Base-by-base conservation (phyloP, 2,888 invertebrate genomes). In the Prenolepis imparis region DNA sequence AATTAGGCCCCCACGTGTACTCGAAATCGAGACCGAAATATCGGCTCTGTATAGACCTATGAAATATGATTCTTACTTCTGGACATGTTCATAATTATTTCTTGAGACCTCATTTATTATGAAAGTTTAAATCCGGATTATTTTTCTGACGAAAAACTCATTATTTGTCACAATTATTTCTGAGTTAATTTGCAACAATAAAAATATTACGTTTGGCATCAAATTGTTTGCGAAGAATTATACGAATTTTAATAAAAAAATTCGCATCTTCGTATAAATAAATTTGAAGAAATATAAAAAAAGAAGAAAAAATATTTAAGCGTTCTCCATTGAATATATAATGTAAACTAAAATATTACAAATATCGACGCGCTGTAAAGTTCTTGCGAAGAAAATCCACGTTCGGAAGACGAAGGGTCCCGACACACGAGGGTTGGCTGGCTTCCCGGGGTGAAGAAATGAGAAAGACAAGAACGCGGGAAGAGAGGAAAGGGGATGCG, bases 1-100 rank as follows among this genome's bases (percentile, higher is more conserved):
- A 85, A 85, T 84, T 80, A 81, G 48, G 59, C 57, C 74, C 39
- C 59, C 70, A 67, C 44, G 15, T 12, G 18, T n/a, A 55, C 3
- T 41, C n/a, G 21, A 78, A 78, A 78, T 68, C 21, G 32, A 39
- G 8, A 4, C 32, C 57, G 15, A 59, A 44, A 8, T 21, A 3
- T 55, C 28, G n/a, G 28, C 12, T 3, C 24, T 28, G 3, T 12
- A 12, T 73, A 32, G 3, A n/a, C 21, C 61, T 21, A 5, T 36
- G 3, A 3, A 73, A 32, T 32, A 9, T 36, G 8, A 18, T 8
- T 52, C 52, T 73, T 72, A 3, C 15, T 21, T 21, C 15, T 9
- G 9, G 41, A 11, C 32, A 8, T 11, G 1, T 24, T 21, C 32
- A 32, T 44, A 44, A 74, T 44, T 32, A 74, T 3, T 21, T 32